Percentiles rank a stretch among this genome's conserved stretches.
Evolutionary conservation across 2,888 invertebrate genomes (phyloP).

Genomic region (Plebejus argus): DNA sequence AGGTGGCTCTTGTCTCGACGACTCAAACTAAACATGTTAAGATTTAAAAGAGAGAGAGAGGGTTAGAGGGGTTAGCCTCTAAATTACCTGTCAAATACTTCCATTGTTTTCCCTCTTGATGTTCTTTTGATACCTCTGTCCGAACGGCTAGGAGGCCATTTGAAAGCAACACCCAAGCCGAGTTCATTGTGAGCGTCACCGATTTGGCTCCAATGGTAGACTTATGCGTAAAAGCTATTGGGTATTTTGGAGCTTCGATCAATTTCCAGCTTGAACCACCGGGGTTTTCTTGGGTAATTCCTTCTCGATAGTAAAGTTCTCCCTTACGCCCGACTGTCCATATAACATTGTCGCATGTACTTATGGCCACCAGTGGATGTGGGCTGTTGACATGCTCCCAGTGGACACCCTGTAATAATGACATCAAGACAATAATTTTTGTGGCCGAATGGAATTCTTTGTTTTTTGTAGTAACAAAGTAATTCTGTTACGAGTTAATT

Average conservation of each 20-base stretch:
- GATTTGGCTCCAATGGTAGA: constrained; percentile 81
- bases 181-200: constrained; percentile 85
- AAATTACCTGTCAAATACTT: constrained; percentile 76
- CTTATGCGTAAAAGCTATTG: constrained; percentile 59
- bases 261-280: constrained; percentile 88
- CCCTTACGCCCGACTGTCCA: constrained; percentile 95
- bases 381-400: constrained; percentile 93
- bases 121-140: constrained; percentile 86
- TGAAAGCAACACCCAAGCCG: constrained; percentile 91
- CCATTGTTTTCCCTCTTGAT: constrained; percentile 93
- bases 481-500: background rate
- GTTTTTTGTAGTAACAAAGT: background rate
- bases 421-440: no score
- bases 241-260: constrained; percentile 83
- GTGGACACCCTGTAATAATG: constrained; percentile 80
- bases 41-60: no score
- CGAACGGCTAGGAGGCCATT: constrained; percentile 88
- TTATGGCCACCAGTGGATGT: constrained; percentile 88
- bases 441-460: no score
- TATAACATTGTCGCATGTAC: constrained; percentile 84
- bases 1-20: no score
- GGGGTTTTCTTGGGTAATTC: constrained; percentile 85
- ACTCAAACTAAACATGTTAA: no score
- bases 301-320: constrained; percentile 89
- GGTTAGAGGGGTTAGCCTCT: no score